Evolutionary conservation across 1,140 invertebrate genomes (phyloP).

Genomic region (Trichonephila inaurata): DNA sequence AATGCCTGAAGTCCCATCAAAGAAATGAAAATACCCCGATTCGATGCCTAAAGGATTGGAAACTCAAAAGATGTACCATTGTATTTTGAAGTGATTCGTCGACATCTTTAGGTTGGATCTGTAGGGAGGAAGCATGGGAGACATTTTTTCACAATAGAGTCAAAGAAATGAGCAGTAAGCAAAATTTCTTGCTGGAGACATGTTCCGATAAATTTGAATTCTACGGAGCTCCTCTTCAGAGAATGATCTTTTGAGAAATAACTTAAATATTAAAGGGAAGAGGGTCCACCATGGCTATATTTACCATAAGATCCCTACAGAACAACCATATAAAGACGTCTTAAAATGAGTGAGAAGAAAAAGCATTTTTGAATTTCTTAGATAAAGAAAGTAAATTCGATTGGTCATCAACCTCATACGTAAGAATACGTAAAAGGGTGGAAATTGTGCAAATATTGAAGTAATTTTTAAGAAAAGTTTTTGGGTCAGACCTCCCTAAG

Average conservation of each 20-base stretch:
- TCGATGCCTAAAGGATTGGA: no score
- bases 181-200: no score
- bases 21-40: no score
- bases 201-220: background rate
- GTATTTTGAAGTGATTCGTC: no score
- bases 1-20: no score
- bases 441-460: background rate
- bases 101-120: no score
- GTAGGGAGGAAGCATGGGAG: no score
- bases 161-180: no score
- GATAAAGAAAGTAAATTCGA: background rate
- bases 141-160: no score
- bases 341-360: background rate
- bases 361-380: background rate
- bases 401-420: background rate
- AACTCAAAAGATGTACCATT: no score
- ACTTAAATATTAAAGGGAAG: no score
- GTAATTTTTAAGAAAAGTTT: background rate
- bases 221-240: background rate
- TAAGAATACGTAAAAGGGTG: background rate
- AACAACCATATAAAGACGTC: background rate
- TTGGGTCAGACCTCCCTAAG: background rate
- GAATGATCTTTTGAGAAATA: background rate
- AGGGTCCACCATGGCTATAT: background rate
- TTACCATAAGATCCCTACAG: background rate